Evolutionary conservation across 2,797 vertebrate species (phyloP), one percentile per base, ranked within the genome.

Genomic region (Sebastiscus albofasciatus): DNA sequence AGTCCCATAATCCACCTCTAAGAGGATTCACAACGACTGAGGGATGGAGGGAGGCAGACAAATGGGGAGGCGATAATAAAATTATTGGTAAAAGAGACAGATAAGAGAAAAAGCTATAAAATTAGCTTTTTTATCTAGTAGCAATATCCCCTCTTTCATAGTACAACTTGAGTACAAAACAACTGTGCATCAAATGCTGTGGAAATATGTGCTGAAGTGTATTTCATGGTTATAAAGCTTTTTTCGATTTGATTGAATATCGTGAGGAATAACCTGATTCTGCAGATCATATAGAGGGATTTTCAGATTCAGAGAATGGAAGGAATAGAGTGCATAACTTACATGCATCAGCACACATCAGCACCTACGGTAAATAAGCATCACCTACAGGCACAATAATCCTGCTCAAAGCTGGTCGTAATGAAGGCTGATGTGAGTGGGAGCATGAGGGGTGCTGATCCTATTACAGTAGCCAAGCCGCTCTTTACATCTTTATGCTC

Each of bases 1-100:
- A 95, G 92, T 92, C 80, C 85, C 84, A 82, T 96, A 95, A 96
- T 95, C 95, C 94, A 82, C 67, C 83, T 90, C 26, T 96, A 96
- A 96, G 92, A 95, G 95, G 95, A 96, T 96, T 96, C 89, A 71
- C 80, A 33, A 18, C 3, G n/a, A 73, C 68, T 49, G 76, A 84
- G 31, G 79, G 72, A 89, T 64, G 75, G 81, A 84, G 72, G 69
- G 58, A 77, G 79, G 33, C 62, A 72, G 64, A 70, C 68, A 72
- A 56, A 79, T 2, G 62, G 33, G 67, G 55, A 72, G 52, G 67
- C 1, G 6, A 54, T 68, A 77, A 84, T 75, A 60, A 77, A 87
- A 78, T 73, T 42, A 80, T 75, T 27, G 54, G 29, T 31, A 61
- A 83, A 75, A 72, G 31, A 71, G 6, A 80, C 18, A 0, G 20